Evolutionary conservation across 1,140 invertebrate genomes (phyloP), one percentile per base, ranked within the genome.

Genomic region (Diachasma alloeum): DNA sequence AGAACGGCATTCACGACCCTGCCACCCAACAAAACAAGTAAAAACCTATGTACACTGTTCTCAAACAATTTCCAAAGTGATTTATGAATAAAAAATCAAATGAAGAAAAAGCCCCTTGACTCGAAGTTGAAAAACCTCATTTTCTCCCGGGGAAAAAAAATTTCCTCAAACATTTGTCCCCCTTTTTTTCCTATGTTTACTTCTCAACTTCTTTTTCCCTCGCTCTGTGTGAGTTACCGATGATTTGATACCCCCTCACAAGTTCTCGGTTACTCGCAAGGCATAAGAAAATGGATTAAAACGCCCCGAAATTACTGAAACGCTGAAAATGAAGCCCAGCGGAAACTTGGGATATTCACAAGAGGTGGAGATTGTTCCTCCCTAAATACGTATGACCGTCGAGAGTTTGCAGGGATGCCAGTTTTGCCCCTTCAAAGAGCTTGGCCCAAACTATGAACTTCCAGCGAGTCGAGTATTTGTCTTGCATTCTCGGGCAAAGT

Each of bases 1-100:
- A 77, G 77, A 78, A 82, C 81, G 82, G 85, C 81, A 72, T 72
- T 77, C 79, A 77, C 81, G 80, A 84, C 79, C 79, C 80, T 79
- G 72, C 53, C 8, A 68, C 36, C n/a, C 17, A 53, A 53, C n/a
- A 53, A n/a, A 42, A 42, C 39, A 42, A 42, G 4, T 42, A 4
- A 42, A 42, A 42, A 10, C 13, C 39, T 11, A 13, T 42, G 1
- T 42, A 10, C 39, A 42, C 39, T 42, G 31, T 2, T 31, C 31
- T 31, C 31, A 31, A 31, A 46, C 44, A 11, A 53, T 53, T 19
- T 19, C 15, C 39, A 42, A 42, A 42, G 10, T 42, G 1, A 42
- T 42, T 42, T 42, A 42, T 42, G 9, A 31, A 11, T 42, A 13
- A 42, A 11, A 53, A 53, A 53, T 53, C 48, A 19, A 19, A 53